Evolutionary conservation across 2,113 vertebrate species (phyloP).

Genomic region (Campylomormyrus tamandua): DNA sequence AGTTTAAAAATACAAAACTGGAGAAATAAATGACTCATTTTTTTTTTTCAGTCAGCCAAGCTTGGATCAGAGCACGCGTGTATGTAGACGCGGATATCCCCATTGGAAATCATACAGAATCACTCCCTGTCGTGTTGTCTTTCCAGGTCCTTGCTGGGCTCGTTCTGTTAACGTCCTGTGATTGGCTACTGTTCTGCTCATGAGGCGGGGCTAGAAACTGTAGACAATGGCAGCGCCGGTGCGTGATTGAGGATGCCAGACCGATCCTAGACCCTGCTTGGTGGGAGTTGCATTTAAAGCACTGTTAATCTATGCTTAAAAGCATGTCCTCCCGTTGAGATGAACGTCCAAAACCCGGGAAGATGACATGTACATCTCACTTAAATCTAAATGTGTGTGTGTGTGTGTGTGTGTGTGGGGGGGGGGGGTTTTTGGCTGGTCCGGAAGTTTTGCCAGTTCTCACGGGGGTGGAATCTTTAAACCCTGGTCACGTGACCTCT

Average conservation of each 20-base stretch:
- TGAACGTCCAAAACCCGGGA: background rate
- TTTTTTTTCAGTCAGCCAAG: background rate
- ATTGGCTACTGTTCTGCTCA: background rate
- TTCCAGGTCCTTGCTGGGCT: background rate
- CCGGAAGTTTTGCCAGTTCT: too few relatives aligned
- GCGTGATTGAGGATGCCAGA: background rate
- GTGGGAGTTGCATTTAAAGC: background rate
- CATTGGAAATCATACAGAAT: background rate
- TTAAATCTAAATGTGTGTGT: background rate
- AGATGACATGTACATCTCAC: background rate
- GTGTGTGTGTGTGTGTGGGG: background rate
- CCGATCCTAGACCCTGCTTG: background rate
- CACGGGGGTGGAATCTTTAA: conserved; percentile 32
- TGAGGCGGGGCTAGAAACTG: background rate
- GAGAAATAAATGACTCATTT: background rate
- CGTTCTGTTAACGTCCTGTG: background rate
- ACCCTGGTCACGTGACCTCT: conserved; percentile 25
- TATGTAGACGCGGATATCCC: background rate
- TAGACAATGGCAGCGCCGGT: background rate
- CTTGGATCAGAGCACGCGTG: background rate
- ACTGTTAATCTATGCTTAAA: background rate
- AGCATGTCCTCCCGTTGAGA: background rate
- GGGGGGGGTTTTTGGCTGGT: too few relatives aligned
- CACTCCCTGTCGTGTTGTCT: background rate
- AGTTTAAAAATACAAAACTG: background rate